Evolutionary conservation across 2,888 invertebrate species (phyloP).

Genomic region (Temnothorax ravouxi): DNA sequence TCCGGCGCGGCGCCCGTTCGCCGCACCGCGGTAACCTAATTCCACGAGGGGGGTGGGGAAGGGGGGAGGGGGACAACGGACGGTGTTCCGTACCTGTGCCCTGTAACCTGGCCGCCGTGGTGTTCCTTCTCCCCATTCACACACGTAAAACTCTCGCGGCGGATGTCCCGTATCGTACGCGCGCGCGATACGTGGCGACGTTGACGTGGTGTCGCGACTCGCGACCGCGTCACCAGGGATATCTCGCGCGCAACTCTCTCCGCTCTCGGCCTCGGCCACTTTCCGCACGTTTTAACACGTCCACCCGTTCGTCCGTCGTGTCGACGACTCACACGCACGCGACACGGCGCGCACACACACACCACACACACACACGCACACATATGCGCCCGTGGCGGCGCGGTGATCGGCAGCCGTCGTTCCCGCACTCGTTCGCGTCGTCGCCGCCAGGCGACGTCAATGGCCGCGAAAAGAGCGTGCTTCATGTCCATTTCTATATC

Average conservation of each 20-base stretch:
- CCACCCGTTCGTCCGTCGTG: constrained; percentile 11
- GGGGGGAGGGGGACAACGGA: not conserved
- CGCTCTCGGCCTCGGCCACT: constrained; percentile 1
- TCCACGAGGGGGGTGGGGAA: not conserved
- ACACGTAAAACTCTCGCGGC: not conserved
- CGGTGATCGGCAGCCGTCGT: constrained; percentile 13
- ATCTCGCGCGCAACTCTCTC: not conserved
- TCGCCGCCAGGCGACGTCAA: constrained; percentile 28
- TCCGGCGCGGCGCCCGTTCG: not conserved
- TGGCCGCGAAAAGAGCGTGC: not conserved
- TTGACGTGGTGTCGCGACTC: not conserved
- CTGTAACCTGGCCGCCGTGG: not conserved
- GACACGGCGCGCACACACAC: not conserved
- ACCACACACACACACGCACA: no score
- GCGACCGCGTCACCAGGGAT: not conserved
- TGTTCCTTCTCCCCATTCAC: constrained; percentile 28
- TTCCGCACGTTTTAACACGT: constrained; percentile 29
- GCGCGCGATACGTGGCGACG: not conserved
- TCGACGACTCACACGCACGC: constrained; percentile 18
- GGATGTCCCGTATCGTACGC: not conserved
- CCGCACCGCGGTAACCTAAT: constrained; percentile 31
- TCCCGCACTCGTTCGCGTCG: not conserved
- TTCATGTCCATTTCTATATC: no score
- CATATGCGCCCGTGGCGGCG: not conserved
- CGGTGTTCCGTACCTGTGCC: constrained; percentile 6